These are phyloP conservation scores for Plotosus lineatus DNA, from an alignment of 2,113 vertebrate genomes.

Conservation along the genomic window DNA sequence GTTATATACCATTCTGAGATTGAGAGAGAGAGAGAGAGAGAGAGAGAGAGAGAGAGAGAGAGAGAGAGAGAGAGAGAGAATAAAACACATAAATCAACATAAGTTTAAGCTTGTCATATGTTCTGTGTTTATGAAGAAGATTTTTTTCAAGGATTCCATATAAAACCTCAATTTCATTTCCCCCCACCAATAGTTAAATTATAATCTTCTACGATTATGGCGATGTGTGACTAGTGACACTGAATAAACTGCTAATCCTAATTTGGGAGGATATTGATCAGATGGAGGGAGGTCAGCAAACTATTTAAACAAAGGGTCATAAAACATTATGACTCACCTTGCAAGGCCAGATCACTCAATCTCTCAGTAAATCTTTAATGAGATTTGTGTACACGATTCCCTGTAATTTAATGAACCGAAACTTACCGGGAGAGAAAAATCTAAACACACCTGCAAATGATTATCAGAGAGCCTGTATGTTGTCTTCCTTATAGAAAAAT, in stretches of 20 bases:
- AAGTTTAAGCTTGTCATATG: slow-evolving; percentile 15
- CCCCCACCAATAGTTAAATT: not conserved
- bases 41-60: slow-evolving; percentile 9
- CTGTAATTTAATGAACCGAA: slow-evolving; percentile 5
- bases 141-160: not conserved
- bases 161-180: not conserved
- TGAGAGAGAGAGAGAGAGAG: not conserved
- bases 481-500: not conserved
- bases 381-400: not conserved
- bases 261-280: slow-evolving; percentile 24
- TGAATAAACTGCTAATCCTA: not conserved
- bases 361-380: slow-evolving; percentile 23
- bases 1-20: slow-evolving; percentile 8
- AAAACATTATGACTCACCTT: slow-evolving; percentile 26
- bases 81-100: slow-evolving; percentile 18
- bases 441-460: not conserved
- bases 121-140: slow-evolving; percentile 22
- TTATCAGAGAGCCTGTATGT: not conserved
- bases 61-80: not conserved
- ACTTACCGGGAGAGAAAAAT: slow-evolving; percentile 1
- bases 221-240: not conserved
- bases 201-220: not conserved
- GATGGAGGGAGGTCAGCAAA: slow-evolving; percentile 21
- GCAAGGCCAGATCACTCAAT: slow-evolving; percentile 27
- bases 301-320: slow-evolving; percentile 24